phyloP scores from a whole-genome alignment of 1,140 invertebrate species.

The Cardiocondyla obscurior region DNA sequence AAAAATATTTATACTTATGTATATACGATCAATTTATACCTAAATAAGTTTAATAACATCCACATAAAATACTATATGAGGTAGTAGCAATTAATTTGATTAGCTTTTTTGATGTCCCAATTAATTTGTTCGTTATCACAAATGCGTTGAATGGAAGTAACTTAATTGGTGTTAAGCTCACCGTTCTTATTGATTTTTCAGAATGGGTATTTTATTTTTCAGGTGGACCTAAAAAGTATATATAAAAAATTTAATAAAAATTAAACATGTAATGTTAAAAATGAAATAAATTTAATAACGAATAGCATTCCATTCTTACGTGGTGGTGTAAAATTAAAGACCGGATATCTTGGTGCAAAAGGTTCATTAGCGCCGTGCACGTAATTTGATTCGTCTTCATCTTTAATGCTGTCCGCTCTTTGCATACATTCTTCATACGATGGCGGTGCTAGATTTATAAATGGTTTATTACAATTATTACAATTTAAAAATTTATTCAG shows the following conservation, averaged over 20 bases:
- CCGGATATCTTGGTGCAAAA: slow-evolving; percentile 64
- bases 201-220: background rate
- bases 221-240: background rate
- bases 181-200: background rate
- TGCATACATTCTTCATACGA: slow-evolving; percentile 70
- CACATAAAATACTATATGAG: background rate
- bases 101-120: background rate
- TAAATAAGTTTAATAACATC: slow-evolving; percentile 15
- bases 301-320: slow-evolving; percentile 28
- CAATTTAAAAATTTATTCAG: no score
- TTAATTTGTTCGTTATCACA: slow-evolving; percentile 5
- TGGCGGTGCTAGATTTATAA: slow-evolving; percentile 67
- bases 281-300: background rate
- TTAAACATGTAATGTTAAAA: background rate
- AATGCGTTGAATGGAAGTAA: background rate
- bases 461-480: no score
- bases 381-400: slow-evolving; percentile 54
- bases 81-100: background rate
- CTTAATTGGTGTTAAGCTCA: background rate
- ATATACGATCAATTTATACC: background rate
- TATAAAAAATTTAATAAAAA: background rate
- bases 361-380: slow-evolving; percentile 38
- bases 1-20: slow-evolving; percentile 23
- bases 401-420: slow-evolving; percentile 47
- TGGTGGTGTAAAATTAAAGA: slow-evolving; percentile 57